phyloP scores from a whole-genome alignment of 1,140 invertebrate genomes.

The Ridgeia piscesae region DNA sequence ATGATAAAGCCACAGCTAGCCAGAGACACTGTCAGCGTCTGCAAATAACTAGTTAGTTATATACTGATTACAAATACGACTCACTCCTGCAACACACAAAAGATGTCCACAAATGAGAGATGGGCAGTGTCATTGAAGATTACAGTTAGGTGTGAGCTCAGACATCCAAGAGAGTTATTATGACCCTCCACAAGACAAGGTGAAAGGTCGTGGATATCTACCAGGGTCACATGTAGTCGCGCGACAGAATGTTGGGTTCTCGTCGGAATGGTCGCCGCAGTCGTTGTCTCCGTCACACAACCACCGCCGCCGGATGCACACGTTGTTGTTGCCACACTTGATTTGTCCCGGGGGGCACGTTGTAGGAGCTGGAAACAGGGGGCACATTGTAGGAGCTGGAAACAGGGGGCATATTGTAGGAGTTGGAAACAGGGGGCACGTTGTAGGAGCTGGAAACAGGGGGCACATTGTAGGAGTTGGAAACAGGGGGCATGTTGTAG shows the following conservation, averaged over 20 bases:
- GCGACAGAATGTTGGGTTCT: conserved; percentile 88
- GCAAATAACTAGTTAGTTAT: no score
- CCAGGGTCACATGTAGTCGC: conserved; percentile 53
- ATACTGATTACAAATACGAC: no score
- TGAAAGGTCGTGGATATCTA: conserved; percentile 24
- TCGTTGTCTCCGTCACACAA: conserved; percentile 73
- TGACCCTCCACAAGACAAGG: not conserved
- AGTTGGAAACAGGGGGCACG: no score
- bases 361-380: conserved; percentile 9
- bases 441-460: no score
- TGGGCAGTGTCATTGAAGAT: no score
- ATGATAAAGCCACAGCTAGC: no score
- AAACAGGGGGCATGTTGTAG: no score
- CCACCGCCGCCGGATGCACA: conserved; percentile 43
- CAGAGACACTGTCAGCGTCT: no score
- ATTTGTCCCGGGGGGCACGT: conserved; percentile 34
- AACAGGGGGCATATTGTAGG: not conserved
- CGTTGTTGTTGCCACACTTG: conserved; percentile 49
- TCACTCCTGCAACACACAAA: no score
- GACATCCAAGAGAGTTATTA: not conserved
- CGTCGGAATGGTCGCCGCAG: conserved; percentile 92
- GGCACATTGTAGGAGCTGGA: not conserved
- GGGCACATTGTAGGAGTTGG: no score
- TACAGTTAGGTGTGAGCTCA: no score
- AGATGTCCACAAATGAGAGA: no score